Conservation (phyloP, 2,888 invertebrate species). For the Dexiosoma caninum region DNA sequence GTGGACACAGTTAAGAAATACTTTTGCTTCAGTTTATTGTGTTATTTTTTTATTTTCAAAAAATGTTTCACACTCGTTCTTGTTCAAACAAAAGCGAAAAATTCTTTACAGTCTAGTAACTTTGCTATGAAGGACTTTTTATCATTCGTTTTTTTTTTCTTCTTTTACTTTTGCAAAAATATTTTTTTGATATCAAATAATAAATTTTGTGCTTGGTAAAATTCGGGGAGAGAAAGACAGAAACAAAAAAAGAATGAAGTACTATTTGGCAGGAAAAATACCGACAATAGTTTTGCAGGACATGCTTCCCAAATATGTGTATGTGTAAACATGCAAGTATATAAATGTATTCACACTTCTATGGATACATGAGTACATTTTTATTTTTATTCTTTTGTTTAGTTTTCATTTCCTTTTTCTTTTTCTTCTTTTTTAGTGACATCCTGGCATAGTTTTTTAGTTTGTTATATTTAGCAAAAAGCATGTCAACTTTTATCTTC, state of each 20-base stretch:
- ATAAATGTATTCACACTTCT: slow-evolving; percentile 9
- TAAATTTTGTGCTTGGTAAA: slow-evolving; percentile 13
- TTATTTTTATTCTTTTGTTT: too few species aligned
- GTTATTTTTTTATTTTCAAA: background rate
- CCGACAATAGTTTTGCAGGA: slow-evolving; percentile 32
- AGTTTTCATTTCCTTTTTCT: background rate
- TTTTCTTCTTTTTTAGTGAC: slow-evolving; percentile 10
- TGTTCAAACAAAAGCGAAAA: slow-evolving; percentile 7
- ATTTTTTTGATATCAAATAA: slow-evolving; percentile 36
- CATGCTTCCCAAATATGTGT: background rate
- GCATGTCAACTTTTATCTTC: slow-evolving; percentile 28
- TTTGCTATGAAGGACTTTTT: slow-evolving; percentile 35
- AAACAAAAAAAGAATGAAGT: too few species aligned
- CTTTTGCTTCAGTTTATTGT: background rate
- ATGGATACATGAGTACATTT: background rate
- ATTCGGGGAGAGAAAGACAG: background rate
- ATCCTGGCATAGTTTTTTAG: slow-evolving; percentile 36
- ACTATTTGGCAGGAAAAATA: slow-evolving; percentile 9
- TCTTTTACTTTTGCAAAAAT: background rate
- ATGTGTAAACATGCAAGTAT: background rate
- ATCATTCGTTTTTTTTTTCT: slow-evolving; percentile 8
- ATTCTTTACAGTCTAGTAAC: slow-evolving; percentile 42
- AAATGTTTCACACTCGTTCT: background rate
- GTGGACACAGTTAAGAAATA: slow-evolving; percentile 1
- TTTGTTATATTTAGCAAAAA: slow-evolving; percentile 7